A percentile compares a stretch with the other conserved stretches of the same genome.
These are phyloP conservation scores for Strigops habroptila DNA, from an alignment of 2,113 vertebrate genomes.

Conservation along the genomic window DNA sequence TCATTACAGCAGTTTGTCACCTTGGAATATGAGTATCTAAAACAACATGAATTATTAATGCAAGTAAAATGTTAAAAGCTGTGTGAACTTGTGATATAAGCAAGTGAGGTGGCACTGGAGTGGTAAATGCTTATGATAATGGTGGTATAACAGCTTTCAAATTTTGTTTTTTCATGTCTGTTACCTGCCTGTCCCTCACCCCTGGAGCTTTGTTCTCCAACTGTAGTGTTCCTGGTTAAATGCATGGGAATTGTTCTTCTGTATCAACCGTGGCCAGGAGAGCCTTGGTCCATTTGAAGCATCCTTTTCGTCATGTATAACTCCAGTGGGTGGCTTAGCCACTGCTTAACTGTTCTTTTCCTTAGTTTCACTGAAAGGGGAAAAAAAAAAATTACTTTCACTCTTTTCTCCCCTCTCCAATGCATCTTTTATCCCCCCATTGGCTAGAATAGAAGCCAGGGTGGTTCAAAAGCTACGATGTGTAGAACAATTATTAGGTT, in stretches of 20 bases:
- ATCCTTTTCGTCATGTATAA: not conserved
- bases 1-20: not conserved
- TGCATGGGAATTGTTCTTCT: not conserved
- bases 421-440: accelerated
- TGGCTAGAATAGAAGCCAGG: not conserved
- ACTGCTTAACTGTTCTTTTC: not conserved
- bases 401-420: not conserved
- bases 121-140: not conserved
- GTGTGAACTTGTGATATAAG: not conserved
- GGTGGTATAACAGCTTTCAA: not conserved
- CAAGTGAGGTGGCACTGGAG: not conserved
- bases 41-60: constrained; percentile 23
- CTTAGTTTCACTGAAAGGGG: not conserved
- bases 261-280: accelerated
- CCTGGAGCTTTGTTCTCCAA: not conserved
- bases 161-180: not conserved
- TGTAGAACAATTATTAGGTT: not conserved
- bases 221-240: not conserved
- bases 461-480: not conserved
- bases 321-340: not conserved
- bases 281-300: not conserved
- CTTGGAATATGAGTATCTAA: not conserved
- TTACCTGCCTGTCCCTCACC: not conserved
- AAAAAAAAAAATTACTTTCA: not conserved
- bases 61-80: not conserved